Conservation (phyloP, 2,113 vertebrate genomes). For the Python bivittatus region DNA sequence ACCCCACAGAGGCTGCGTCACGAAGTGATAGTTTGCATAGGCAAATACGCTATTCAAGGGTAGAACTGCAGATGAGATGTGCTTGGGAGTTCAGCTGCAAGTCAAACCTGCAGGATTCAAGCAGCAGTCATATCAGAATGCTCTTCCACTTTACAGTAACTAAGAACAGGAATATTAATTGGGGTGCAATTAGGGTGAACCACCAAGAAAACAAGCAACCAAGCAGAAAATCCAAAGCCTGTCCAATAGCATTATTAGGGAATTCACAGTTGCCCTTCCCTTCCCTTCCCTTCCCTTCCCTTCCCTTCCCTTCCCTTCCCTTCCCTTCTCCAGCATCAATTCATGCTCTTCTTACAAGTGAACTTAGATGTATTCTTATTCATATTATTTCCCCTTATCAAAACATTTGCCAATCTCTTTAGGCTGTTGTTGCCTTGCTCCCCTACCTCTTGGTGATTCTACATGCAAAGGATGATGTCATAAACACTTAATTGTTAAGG, state of each 20-base stretch:
- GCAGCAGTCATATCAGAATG: neutral
- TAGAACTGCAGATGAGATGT: neutral
- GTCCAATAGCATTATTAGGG: too few relatives aligned
- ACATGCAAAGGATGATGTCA: neutral
- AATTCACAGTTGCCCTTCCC: too few relatives aligned
- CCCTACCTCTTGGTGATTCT: neutral
- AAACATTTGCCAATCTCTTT: neutral
- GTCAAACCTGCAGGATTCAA: too few relatives aligned
- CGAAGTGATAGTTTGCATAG: neutral
- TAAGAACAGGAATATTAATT: too few relatives aligned
- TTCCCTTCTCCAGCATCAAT: neutral
- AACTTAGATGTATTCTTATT: neutral
- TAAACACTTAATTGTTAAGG: neutral
- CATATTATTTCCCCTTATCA: neutral
- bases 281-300: neutral
- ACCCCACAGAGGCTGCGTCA: too few relatives aligned
- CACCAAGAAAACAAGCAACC: too few relatives aligned
- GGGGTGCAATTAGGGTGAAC: too few relatives aligned
- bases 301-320: too few relatives aligned
- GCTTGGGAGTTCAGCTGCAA: neutral
- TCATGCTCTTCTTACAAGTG: neutral
- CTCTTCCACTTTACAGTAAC: neutral
- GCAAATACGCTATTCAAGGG: neutral
- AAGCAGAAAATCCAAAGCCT: too few relatives aligned
- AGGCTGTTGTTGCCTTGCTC: neutral